These are phyloP conservation scores for Diploscapter pachys DNA, from an alignment of 1,140 invertebrate genomes.

Conservation along the genomic window DNA sequence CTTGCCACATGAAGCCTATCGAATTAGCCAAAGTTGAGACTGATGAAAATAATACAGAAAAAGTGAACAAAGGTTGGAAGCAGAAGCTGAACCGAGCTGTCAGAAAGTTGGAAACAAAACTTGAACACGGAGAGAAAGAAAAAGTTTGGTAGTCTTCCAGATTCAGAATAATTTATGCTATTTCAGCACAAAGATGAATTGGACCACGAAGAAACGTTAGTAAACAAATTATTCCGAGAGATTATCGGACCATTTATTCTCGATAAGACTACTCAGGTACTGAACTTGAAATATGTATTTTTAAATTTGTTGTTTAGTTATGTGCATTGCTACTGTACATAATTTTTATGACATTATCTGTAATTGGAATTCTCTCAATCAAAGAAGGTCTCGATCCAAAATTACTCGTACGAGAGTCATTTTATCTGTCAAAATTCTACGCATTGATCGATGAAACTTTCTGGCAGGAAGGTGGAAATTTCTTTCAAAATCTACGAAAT, in stretches of 20 bases:
- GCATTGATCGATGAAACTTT: constrained; percentile 63
- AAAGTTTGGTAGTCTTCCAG: constrained; percentile 42
- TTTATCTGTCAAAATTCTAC: constrained; percentile 57
- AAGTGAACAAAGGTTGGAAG: too few relatives aligned
- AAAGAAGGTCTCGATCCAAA: constrained; percentile 64
- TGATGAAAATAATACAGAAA: too few relatives aligned
- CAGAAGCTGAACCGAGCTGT: too few relatives aligned
- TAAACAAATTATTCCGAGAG: constrained; percentile 73
- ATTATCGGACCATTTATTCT: constrained; percentile 76
- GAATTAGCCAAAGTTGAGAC: too few relatives aligned
- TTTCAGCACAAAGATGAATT: constrained; percentile 24
- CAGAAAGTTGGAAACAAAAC: too few relatives aligned
- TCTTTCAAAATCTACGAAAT: background rate
- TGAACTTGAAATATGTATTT: background rate
- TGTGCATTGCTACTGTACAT: constrained; percentile 76
- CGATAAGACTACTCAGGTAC: constrained; percentile 70
- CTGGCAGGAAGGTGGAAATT: constrained; percentile 51
- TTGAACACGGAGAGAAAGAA: constrained; percentile 53
- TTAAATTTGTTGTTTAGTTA: constrained; percentile 49
- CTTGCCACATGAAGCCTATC: too few relatives aligned
- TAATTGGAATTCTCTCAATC: constrained; percentile 80
- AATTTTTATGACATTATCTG: constrained; percentile 76
- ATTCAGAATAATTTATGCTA: background rate
- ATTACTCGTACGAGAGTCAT: constrained; percentile 44
- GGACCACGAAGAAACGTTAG: constrained; percentile 54